A percentile compares a stretch with the other conserved stretches of the same genome.
phyloP scores from a whole-genome alignment of 2,888 invertebrate genomes.

The Aproaerema taeniolella region DNA sequence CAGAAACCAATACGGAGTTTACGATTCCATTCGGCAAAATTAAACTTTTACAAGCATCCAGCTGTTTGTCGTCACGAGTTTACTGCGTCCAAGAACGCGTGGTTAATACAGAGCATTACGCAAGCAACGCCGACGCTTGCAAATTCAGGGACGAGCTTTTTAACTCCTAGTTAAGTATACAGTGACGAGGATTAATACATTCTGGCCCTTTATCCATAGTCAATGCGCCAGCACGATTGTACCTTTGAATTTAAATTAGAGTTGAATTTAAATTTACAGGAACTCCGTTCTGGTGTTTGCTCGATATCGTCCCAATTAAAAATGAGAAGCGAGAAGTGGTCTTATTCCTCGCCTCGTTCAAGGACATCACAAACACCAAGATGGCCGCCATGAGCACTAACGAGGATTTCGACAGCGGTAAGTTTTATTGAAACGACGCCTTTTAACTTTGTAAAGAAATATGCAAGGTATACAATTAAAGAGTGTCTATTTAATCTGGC shows the following conservation, averaged over 20 bases:
- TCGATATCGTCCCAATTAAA: constrained; percentile 98
- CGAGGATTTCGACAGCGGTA: constrained; percentile 92
- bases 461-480: constrained; percentile 26
- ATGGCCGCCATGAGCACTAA: constrained; percentile 90
- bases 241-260: constrained; percentile 27
- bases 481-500: constrained; percentile 27
- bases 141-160: constrained; percentile 8
- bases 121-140: neutral
- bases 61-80: constrained; percentile 50
- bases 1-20: constrained; percentile 64
- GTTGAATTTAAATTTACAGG: constrained; percentile 74
- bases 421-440: constrained; percentile 60
- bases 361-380: constrained; percentile 96
- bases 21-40: constrained; percentile 68
- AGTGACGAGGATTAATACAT: constrained; percentile 19
- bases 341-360: constrained; percentile 96
- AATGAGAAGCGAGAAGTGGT: constrained; percentile 98
- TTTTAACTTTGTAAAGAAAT: constrained; percentile 33
- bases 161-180: constrained; percentile 10
- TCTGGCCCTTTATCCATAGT: constrained; percentile 26
- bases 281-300: constrained; percentile 94
- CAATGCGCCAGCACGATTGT: constrained; percentile 22
- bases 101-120: constrained; percentile 14
- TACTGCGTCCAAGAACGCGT: constrained; percentile 32
- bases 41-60: constrained; percentile 66